Conservation (phyloP, 2,797 vertebrate genomes). For the Sciurus vulgaris region DNA sequence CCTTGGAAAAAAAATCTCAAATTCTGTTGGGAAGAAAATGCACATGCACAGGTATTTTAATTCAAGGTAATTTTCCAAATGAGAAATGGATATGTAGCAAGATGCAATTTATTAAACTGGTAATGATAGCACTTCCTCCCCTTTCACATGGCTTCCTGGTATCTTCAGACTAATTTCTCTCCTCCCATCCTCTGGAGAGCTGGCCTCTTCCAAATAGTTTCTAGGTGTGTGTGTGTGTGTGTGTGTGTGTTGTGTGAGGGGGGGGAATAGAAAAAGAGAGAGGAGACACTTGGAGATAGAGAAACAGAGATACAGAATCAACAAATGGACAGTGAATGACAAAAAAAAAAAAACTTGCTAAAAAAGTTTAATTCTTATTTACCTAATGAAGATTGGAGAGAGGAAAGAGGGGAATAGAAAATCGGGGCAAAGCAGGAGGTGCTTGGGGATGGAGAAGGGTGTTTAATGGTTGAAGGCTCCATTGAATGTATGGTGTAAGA, state of each 20-base stretch:
- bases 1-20: constrained; percentile 38
- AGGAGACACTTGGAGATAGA: too few relatives aligned
- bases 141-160: background rate
- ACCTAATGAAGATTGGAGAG: background rate
- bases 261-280: too few relatives aligned
- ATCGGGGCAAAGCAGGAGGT: background rate
- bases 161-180: background rate
- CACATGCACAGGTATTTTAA: constrained; percentile 29
- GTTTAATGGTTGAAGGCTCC: background rate
- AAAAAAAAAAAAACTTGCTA: background rate
- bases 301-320: background rate
- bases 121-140: background rate
- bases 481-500: background rate
- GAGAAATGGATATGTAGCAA: background rate
- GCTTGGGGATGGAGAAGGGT: background rate
- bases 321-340: background rate
- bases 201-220: background rate
- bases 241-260: background rate
- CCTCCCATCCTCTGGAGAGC: background rate
- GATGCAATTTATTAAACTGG: background rate
- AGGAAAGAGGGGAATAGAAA: background rate
- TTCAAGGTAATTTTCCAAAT: constrained; percentile 53
- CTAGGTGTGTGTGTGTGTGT: background rate
- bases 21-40: constrained; percentile 52
- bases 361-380: background rate